Evolutionary conservation across 2,888 invertebrate genomes (phyloP).

Genomic region (Alcis repandata): DNA sequence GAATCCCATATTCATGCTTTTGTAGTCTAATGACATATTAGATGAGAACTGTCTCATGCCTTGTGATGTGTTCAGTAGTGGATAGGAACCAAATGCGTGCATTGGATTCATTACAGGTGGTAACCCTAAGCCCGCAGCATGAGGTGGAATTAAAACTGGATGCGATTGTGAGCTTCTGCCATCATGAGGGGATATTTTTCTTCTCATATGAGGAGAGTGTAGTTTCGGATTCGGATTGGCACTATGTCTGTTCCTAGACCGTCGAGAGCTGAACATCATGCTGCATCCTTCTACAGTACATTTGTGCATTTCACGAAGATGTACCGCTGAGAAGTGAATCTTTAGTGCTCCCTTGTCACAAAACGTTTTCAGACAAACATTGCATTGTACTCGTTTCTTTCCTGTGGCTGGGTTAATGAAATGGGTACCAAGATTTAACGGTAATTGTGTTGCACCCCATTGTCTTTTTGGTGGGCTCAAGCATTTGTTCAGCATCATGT

Average conservation of each 20-base stretch:
- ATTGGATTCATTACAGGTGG: constrained; percentile 90
- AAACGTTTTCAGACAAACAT: constrained; percentile 99
- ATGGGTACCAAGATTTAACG: constrained; percentile 94
- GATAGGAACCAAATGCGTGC: constrained; percentile 92
- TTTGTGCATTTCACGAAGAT: constrained; percentile 99
- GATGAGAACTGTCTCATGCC: constrained; percentile 87
- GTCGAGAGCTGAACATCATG: constrained; percentile 99
- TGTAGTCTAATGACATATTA: constrained; percentile 82
- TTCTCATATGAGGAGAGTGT: constrained; percentile 96
- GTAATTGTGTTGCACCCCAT: constrained; percentile 91
- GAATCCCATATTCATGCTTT: constrained; percentile 76
- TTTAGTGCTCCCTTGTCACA: constrained; percentile 99
- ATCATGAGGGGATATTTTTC: constrained; percentile 98
- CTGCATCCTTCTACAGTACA: constrained; percentile 99
- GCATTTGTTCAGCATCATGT: constrained; percentile 87
- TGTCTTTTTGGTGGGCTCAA: constrained; percentile 92
- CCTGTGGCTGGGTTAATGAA: constrained; percentile 97
- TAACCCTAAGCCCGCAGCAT: constrained; percentile 87
- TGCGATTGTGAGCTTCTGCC: constrained; percentile 96
- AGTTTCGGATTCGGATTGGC: constrained; percentile 99
- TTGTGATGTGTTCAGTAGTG: constrained; percentile 90
- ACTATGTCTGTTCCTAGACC: constrained; percentile 98
- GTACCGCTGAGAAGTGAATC: constrained; percentile 99
- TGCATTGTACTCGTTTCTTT: constrained; percentile 99
- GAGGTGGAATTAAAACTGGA: constrained; percentile 92